These are phyloP conservation scores for Pteropus rufus DNA, from an alignment of 2,797 vertebrate species.

Conservation along the genomic window DNA sequence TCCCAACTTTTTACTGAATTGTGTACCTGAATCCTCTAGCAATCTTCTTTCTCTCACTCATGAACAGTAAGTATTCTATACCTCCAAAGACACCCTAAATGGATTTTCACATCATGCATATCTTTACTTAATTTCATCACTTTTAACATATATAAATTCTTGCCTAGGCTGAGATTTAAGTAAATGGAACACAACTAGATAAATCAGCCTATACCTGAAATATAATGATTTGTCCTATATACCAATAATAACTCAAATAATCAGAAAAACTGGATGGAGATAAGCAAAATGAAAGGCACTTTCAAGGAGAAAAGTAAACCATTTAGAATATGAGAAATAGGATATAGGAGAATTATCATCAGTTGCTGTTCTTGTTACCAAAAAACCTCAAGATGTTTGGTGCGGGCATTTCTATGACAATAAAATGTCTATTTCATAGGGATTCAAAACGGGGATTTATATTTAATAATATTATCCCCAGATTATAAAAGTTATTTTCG, in stretches of 20 bases:
- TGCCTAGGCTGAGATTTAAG: background rate
- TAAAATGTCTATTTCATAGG: background rate
- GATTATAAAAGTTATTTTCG: slow-evolving; percentile 16
- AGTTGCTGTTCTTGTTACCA: background rate
- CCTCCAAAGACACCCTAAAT: background rate
- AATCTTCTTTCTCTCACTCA: background rate
- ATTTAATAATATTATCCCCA: background rate
- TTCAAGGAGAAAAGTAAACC: background rate
- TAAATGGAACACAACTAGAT: background rate
- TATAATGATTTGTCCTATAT: background rate
- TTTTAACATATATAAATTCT: slow-evolving; percentile 15
- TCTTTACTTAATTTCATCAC: slow-evolving; percentile 9
- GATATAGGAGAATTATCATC: background rate
- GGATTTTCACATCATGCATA: background rate
- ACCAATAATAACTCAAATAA: background rate
- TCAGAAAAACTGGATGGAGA: background rate
- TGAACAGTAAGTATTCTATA: background rate
- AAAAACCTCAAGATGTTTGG: background rate
- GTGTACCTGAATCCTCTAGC: background rate
- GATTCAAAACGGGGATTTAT: background rate
- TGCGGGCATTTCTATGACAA: background rate
- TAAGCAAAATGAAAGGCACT: background rate
- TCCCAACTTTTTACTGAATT: background rate
- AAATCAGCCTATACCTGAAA: background rate
- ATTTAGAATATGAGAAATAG: background rate